These are phyloP conservation scores for Trichomalopsis sarcophagae DNA, from an alignment of 1,140 invertebrate genomes.

Conservation along the genomic window DNA sequence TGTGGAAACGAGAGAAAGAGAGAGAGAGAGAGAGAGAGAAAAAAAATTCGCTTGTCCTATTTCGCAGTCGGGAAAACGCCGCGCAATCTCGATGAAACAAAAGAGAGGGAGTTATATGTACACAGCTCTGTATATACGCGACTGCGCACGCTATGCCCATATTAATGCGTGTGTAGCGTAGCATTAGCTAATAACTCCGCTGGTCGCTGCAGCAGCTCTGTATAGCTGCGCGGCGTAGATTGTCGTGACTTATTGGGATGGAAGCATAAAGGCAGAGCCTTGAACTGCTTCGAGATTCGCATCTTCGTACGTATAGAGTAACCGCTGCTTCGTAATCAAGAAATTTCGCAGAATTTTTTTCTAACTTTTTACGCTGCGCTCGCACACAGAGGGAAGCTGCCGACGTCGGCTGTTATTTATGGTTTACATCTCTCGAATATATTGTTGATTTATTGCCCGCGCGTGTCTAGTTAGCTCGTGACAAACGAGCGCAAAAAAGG, in stretches of 20 bases:
- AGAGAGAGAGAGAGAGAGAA: background rate
- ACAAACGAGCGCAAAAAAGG: too few relatives aligned
- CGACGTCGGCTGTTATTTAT: background rate
- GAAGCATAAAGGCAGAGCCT: conserved; percentile 8
- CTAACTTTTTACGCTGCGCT: background rate
- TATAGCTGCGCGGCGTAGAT: background rate
- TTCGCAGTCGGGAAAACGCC: conserved; percentile 5
- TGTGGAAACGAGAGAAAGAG: background rate
- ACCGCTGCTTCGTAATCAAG: background rate
- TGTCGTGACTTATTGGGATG: conserved; percentile 26
- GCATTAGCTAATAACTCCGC: conserved; percentile 24
- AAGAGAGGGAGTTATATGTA: background rate
- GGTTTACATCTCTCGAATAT: background rate
- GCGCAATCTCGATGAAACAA: conserved; percentile 17
- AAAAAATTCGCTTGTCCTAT: conserved; percentile 9
- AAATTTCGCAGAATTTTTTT: conserved; percentile 3
- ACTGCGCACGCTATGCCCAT: conserved; percentile 11
- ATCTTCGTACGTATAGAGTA: background rate
- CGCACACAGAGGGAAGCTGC: background rate
- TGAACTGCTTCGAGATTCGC: conserved; percentile 29
- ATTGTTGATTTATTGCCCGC: background rate
- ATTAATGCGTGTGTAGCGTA: conserved; percentile 10
- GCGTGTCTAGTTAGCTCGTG: too few relatives aligned
- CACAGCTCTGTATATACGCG: background rate
- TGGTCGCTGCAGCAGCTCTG: background rate